These are phyloP conservation scores for Bombyx mori DNA, from an alignment of 1,140 invertebrate species.

Conservation along the genomic window ASM3026992v2 NC_085124.1:11724501-11725000, in stretches of 20 bases:
- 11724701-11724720: conserved; percentile 79
- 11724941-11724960: conserved; percentile 86
- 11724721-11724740: conserved; percentile 90
- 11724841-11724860: conserved; percentile 44
- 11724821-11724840: conserved; percentile 73
- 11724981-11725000: conserved; percentile 85
- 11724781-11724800: conserved; percentile 91
- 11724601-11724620: conserved; percentile 88
- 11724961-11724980: conserved; percentile 87
- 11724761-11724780: conserved; percentile 80
- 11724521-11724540: background rate
- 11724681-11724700: conserved; percentile 67
- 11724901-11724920: conserved; percentile 78
- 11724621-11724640: conserved; percentile 90
- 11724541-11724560: background rate
- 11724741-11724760: conserved; percentile 86
- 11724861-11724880: conserved; percentile 47
- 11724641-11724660: conserved; percentile 90
- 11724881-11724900: conserved; percentile 71
- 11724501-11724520: too few species aligned
- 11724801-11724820: conserved; percentile 87
- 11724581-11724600: conserved; percentile 69
- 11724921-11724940: conserved; percentile 74
- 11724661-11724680: conserved; percentile 74
- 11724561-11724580: too few species aligned